Conservation (phyloP, 2,888 invertebrate species). For the Encarsia formosa region DNA sequence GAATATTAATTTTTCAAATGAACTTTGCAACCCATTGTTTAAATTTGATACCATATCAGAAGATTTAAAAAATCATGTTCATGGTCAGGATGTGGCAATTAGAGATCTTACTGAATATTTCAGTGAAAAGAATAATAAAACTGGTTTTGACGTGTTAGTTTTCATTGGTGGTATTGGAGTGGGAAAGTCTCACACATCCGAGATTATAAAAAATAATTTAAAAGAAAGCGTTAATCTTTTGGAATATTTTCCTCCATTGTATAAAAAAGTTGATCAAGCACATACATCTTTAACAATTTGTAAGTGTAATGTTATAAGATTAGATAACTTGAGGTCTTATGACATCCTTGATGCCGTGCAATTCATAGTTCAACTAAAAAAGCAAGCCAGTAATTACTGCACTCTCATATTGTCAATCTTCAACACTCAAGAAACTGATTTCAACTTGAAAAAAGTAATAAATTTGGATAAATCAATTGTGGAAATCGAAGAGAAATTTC, state of each 20-base stretch:
- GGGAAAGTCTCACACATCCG: conserved; percentile 43
- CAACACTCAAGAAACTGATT: conserved; percentile 36
- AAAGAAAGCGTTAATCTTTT: conserved; percentile 28
- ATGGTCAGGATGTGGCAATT: conserved; percentile 40
- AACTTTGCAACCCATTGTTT: conserved; percentile 28
- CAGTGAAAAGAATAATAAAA: conserved; percentile 16
- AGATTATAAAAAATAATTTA: conserved; percentile 39
- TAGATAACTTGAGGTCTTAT: conserved; percentile 40
- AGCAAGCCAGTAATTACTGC: conserved; percentile 29
- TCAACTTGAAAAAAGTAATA: conserved; percentile 28
- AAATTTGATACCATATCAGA: conserved; percentile 32
- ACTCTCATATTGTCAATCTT: conserved; percentile 37
- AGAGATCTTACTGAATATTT: conserved; percentile 26
- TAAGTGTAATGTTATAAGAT: conserved; percentile 38
- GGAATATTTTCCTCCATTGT: conserved; percentile 34
- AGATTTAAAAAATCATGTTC: conserved; percentile 34
- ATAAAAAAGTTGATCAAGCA: conserved; percentile 19
- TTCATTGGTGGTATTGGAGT: conserved; percentile 45
- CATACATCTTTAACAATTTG: conserved; percentile 31
- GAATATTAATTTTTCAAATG: conserved; percentile 18
- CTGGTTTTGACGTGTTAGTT: conserved; percentile 33
- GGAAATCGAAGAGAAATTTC: conserved; percentile 29
- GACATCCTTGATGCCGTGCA: conserved; percentile 32
- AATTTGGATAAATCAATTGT: conserved; percentile 31
- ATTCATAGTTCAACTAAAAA: conserved; percentile 29